A percentile compares a stretch with the other conserved stretches of the same genome.
phyloP scores from a whole-genome alignment of 1,140 invertebrate genomes.

The Diuraphis noxia region DNA sequence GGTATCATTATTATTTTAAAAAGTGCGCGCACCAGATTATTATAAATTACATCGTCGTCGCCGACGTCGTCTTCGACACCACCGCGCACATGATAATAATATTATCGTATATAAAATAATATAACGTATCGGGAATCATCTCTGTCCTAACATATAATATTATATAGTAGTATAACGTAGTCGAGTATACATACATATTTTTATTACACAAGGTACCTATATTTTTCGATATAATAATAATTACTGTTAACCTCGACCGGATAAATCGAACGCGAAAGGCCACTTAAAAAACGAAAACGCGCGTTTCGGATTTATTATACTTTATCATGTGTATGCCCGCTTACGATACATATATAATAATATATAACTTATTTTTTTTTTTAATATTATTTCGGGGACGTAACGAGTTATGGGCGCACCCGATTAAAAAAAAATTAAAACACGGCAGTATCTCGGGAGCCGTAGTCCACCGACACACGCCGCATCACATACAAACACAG shows the following conservation, averaged over 20 bases:
- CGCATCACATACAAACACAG: background rate
- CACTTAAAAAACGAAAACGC: background rate
- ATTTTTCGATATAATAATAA: constrained; percentile 16
- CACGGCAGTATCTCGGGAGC: constrained; percentile 42
- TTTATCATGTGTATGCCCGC: background rate
- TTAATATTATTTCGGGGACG: constrained; percentile 22
- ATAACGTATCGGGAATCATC: background rate
- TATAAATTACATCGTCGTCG: background rate
- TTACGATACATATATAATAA: background rate
- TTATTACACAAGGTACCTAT: background rate
- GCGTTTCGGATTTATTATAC: constrained; percentile 21
- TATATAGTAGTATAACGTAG: background rate
- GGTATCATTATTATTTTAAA: background rate
- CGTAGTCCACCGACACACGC: constrained; percentile 2
- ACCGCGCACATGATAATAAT: background rate
- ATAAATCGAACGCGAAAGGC: constrained; percentile 31
- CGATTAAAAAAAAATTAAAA: constrained; percentile 51
- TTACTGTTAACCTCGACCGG: background rate
- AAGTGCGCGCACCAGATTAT: background rate
- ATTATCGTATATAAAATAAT: background rate
- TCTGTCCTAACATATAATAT: background rate
- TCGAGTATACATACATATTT: background rate
- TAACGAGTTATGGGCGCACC: constrained; percentile 42
- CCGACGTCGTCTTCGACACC: no score
- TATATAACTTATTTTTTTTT: background rate